phyloP scores from a whole-genome alignment of 2,797 vertebrate species.

The Hirundo rustica region DNA sequence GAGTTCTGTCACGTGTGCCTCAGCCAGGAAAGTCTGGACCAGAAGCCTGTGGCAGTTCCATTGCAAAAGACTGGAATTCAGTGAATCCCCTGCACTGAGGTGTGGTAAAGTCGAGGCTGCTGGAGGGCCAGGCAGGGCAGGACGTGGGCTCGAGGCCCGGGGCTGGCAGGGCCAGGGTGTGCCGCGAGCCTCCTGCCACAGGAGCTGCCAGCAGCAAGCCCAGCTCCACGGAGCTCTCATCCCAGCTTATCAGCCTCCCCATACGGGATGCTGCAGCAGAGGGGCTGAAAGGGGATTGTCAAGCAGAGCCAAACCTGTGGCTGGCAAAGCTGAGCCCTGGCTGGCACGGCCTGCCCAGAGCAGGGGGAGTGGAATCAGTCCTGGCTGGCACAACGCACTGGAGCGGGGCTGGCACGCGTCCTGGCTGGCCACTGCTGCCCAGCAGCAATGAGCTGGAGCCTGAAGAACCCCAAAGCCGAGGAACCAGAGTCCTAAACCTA shows the following conservation, averaged over 20 bases:
- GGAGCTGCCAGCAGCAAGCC: not conserved
- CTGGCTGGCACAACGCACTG: not conserved
- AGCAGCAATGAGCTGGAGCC: not conserved
- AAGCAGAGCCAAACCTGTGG: not conserved
- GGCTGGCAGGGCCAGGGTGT: not conserved
- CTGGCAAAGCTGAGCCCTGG: not conserved
- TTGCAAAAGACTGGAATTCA: not conserved
- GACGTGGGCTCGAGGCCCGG: fast-evolving
- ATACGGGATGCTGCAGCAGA: not conserved
- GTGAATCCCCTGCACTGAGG: not conserved
- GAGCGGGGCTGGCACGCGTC: not conserved
- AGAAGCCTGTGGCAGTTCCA: not conserved
- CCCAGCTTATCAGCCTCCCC: not conserved
- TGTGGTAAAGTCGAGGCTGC: fast-evolving
- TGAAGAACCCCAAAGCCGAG: not conserved
- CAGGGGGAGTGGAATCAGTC: not conserved
- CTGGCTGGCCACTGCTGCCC: not conserved
- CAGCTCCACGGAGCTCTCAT: not conserved
- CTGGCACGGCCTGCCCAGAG: not conserved
- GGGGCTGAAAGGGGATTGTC: not conserved
- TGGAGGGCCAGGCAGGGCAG: not conserved
- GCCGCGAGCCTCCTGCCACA: not conserved
- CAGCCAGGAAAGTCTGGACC: not conserved
- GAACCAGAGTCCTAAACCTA: not conserved
- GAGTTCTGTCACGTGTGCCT: not conserved